Conservation (phyloP, 2,888 invertebrate genomes). For the Plusia festucae region DNA sequence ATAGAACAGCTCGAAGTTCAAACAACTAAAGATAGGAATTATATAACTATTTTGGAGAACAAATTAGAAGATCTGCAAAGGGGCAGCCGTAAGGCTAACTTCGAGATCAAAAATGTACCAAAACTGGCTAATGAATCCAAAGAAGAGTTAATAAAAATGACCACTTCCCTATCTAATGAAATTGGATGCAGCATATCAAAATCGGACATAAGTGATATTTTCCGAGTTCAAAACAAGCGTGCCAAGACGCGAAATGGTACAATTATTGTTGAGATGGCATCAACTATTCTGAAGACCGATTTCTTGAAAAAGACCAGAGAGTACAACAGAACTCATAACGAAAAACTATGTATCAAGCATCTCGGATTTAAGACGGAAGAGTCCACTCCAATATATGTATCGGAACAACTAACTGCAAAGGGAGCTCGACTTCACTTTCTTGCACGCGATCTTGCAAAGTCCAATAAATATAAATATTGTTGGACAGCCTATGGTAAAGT, state of each 20-base stretch:
- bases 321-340: neutral
- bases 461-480: slow-evolving; percentile 1
- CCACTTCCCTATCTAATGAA: neutral
- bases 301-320: neutral
- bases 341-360: neutral
- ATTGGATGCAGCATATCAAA: neutral
- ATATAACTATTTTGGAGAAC: neutral
- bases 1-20: neutral
- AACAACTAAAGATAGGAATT: neutral
- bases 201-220: neutral
- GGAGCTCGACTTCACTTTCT: slow-evolving; percentile 11
- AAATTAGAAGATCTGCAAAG: neutral
- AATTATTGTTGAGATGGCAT: neutral
- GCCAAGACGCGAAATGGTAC: neutral
- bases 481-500: slow-evolving; percentile 14
- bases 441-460: slow-evolving; percentile 13
- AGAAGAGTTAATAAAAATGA: neutral
- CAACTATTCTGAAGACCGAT: slow-evolving; percentile 3
- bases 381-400: slow-evolving; percentile 2
- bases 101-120: neutral
- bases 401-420: slow-evolving; percentile 13
- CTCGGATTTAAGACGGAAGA: neutral
- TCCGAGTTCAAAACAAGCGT: neutral
- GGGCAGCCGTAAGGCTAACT: neutral
- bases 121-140: neutral